phyloP scores from a whole-genome alignment of 2,888 invertebrate genomes.

The Acanthoscelides obtectus region DNA sequence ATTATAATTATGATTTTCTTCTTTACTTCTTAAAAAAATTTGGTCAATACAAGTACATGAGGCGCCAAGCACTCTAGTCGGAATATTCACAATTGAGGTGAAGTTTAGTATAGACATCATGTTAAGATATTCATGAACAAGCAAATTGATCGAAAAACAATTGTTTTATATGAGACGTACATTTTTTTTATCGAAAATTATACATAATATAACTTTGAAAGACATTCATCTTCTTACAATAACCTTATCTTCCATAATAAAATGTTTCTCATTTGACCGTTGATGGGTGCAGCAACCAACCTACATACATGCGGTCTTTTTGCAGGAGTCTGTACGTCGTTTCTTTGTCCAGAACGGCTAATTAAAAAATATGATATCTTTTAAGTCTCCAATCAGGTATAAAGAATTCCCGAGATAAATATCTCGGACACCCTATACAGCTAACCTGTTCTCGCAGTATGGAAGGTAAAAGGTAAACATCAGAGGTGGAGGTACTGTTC shows the following conservation, averaged over 20 bases:
- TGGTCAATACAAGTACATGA: too few species aligned
- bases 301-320: not conserved
- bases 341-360: not conserved
- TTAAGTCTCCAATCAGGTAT: not conserved
- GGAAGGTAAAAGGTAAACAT: not conserved
- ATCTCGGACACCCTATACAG: constrained; percentile 3
- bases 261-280: not conserved
- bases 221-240: too few species aligned
- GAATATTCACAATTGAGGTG: too few species aligned
- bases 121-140: too few species aligned
- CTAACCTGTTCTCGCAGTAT: not conserved
- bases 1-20: too few species aligned
- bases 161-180: too few species aligned
- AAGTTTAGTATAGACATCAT: too few species aligned
- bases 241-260: not conserved
- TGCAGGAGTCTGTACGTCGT: not conserved
- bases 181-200: too few species aligned
- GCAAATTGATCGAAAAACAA: too few species aligned
- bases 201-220: too few species aligned
- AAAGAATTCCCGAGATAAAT: constrained; percentile 2
- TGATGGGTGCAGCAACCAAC: not conserved
- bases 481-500: not conserved
- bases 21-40: too few species aligned
- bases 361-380: not conserved
- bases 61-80: too few species aligned